Conservation (phyloP, 2,113 vertebrate species). For the Menura novaehollandiae region DNA sequence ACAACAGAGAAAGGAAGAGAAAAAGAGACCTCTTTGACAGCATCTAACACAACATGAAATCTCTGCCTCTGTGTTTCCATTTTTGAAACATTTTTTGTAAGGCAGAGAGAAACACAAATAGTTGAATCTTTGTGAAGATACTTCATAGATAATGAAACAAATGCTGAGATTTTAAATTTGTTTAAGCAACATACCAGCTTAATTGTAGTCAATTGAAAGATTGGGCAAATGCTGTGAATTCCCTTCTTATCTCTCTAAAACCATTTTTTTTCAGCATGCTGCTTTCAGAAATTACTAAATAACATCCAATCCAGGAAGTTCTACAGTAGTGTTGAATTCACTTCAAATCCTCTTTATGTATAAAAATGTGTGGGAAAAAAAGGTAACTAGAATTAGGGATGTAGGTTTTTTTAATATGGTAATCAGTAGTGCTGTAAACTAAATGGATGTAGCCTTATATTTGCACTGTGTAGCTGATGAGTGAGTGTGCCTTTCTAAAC, state of each 20-base stretch:
- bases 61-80: not conserved
- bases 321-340: not conserved
- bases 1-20: slow-evolving; percentile 52
- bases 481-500: not conserved
- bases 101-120: slow-evolving; percentile 3
- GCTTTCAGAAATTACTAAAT: not conserved
- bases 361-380: not conserved
- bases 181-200: slow-evolving; percentile 3
- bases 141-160: slow-evolving; percentile 30
- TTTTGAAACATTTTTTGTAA: not conserved
- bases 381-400: not conserved
- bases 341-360: not conserved
- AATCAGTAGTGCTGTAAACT: not conserved
- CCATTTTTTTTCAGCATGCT: not conserved
- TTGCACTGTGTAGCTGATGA: not conserved
- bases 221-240: not conserved
- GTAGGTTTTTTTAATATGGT: not conserved
- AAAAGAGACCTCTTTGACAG: slow-evolving; percentile 51
- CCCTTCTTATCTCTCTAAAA: not conserved
- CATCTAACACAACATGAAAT: slow-evolving; percentile 37
- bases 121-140: slow-evolving; percentile 1
- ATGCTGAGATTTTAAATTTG: slow-evolving; percentile 12
- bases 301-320: not conserved
- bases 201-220: not conserved
- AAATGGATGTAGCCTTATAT: not conserved